Evolutionary conservation across 2,888 invertebrate species (phyloP), one percentile per base, ranked within the genome.

Genomic region (Drosophila conformis): DNA sequence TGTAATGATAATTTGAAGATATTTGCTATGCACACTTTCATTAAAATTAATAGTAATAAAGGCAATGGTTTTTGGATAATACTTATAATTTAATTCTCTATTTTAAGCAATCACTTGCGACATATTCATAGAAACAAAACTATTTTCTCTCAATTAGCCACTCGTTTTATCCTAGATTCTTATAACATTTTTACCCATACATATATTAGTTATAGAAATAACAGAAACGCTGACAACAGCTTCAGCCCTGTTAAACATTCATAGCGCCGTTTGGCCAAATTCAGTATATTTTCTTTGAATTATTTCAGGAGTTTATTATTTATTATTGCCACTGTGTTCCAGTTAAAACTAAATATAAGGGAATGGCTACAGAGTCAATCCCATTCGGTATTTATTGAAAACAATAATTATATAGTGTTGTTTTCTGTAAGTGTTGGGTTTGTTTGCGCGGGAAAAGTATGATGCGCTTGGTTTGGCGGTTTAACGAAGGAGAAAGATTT

Each of bases 41-140:
- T 62, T 7, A 15, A 46, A 4, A 46, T 66, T 73, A 79, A 79
- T 60, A 61, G 53, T 69, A 57, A 79, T 31, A 42, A 76, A 74
- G 56, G 65, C 80, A 77, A 73, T 79, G 81, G 84, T 84, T 84
- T 73, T 76, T 68, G 81, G 84, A 83, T 73, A 75, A 64, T 71
- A 69, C 76, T 57, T 73, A 75, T 21, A 83, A 67, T 65, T 69
- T 72, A 80, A 74, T 72, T 79, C 48, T 56, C 79, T 56, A 69
- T 74, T 83, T 70, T 76, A 73, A 71, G 60, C 62, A 69, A 61
- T 61, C 62, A 69, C 63, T 67, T 72, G 57, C 60, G 48, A 76
- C 64, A 78, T 53, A 79, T 76, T 61, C 13, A 68, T 46, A 59
- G 59, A 8, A 76, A 42, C 57, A 75, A 57, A 42, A 36, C 4